Evolutionary conservation across 2,113 vertebrate species (phyloP), one percentile per base, ranked within the genome.

Genomic region (Tragelaphus buxtoni): DNA sequence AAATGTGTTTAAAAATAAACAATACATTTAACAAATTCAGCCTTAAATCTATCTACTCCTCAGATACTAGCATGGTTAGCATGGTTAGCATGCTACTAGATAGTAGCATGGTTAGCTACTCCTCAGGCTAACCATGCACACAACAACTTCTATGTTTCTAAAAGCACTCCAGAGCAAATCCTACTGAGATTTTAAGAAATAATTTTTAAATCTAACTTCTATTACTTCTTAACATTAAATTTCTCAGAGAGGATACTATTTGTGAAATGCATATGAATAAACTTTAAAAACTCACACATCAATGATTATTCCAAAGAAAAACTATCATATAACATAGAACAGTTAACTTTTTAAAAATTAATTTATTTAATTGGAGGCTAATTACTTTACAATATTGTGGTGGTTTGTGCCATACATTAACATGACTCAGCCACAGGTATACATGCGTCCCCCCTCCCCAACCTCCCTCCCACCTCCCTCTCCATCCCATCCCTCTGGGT

Each of bases 191-290:
- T 47, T 87, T 16, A 94, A 93, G 77, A 96, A 86, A 88, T 76
- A 92, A 91, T 83, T 91, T 84, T 74, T 74, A 96, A 60, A 69
- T 5, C 32, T 74, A 96, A 91, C 30, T 82, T 95, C 35, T 91
- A n/a, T 39, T 77, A 80, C 39, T 80, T 93, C 56, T 91, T 80
- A 95, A 39, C 14, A 74, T 87, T 96, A 93, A 96, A 96, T 89
- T 96, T 96, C 42, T 84, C 51, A 13, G 39, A 92, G 1, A 94
- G 17, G 26, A 39, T 79, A 87, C 14, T 90, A 89, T 79, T 58
- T 83, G 51, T 96, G 9, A 91, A 93, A 97, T 74, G 17, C 18
- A 35, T 61, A 69, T 77, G 32, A 91, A 74, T 72, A 90, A 77
- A 80, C 42, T 77, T 80, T 95, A 90, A 86, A 61, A 79, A 18